Conservation (phyloP, 2,797 vertebrate genomes). For the Channa striata region DNA sequence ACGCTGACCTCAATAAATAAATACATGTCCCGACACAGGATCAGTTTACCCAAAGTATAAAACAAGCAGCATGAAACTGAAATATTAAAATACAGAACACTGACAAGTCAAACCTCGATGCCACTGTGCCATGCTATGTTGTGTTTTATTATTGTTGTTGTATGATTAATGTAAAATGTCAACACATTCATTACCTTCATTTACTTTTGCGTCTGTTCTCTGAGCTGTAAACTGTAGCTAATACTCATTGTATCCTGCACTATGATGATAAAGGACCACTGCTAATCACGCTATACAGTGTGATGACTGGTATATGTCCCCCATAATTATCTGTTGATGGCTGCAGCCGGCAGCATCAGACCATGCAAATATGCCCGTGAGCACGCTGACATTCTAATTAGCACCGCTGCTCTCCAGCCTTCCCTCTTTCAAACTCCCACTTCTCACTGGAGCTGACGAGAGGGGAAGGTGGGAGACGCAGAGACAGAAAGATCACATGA, state of each 20-base stretch:
- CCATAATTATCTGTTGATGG: conserved; percentile 50
- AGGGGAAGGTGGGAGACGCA: conserved; percentile 8
- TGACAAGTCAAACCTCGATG: not conserved
- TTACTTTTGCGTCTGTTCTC: not conserved
- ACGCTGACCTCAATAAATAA: not conserved
- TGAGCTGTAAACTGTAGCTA: not conserved
- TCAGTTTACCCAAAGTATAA: no score
- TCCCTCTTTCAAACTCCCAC: conserved; percentile 7
- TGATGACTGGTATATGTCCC: conserved; percentile 32
- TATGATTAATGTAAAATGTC: conserved; percentile 1
- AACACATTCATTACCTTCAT: not conserved
- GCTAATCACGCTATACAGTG: conserved; percentile 31
- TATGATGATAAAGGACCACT: not conserved
- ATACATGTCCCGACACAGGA: not conserved
- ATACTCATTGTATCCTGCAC: conserved; percentile 19
- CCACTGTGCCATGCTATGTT: not conserved
- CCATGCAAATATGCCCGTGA: conserved; percentile 30
- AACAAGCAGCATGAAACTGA: no score
- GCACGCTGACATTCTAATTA: conserved; percentile 39
- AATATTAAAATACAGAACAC: no score
- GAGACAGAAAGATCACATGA: conserved; percentile 38
- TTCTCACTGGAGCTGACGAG: conserved; percentile 2
- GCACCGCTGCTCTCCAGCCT: not conserved
- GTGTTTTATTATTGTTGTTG: not conserved
- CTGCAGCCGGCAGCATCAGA: conserved; percentile 29